phyloP scores from a whole-genome alignment of 1,140 invertebrate species.

The Cydia strobilella region DNA sequence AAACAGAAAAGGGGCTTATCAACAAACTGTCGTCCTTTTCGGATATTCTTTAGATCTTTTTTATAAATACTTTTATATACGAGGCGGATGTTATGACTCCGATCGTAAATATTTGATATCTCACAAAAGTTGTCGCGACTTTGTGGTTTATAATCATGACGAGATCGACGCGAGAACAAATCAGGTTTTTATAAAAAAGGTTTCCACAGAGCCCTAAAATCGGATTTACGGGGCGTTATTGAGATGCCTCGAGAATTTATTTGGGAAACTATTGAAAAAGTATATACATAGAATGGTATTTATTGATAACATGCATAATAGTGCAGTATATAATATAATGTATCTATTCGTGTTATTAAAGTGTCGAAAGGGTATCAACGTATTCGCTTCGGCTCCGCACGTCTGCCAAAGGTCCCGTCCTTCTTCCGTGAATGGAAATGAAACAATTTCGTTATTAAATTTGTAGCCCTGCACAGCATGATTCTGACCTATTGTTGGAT shows the following conservation, averaged over 20 bases:
- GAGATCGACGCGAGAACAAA: conserved; percentile 22
- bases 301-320: too few relatives aligned
- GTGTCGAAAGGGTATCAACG: too few relatives aligned
- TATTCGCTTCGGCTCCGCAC: too few relatives aligned
- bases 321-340: too few relatives aligned
- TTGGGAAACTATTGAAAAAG: not conserved
- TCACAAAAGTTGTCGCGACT: conserved; percentile 27
- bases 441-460: too few relatives aligned
- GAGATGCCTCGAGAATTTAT: not conserved
- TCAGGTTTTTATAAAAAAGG: conserved; percentile 8
- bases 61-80: conserved; percentile 19
- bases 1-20: conserved; percentile 19
- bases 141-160: conserved; percentile 31
- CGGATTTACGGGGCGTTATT: not conserved
- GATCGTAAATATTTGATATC: conserved; percentile 30
- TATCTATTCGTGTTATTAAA: too few relatives aligned
- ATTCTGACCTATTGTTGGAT: too few relatives aligned
- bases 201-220: not conserved
- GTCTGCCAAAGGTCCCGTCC: too few relatives aligned
- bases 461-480: too few relatives aligned
- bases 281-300: not conserved
- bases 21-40: conserved; percentile 15
- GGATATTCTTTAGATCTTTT: conserved; percentile 3
- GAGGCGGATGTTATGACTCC: conserved; percentile 16
- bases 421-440: too few relatives aligned